Percentiles rank a stretch among this genome's conserved stretches.
phyloP scores from a whole-genome alignment of 2,113 vertebrate genomes.

The Eonycteris spelaea region DNA sequence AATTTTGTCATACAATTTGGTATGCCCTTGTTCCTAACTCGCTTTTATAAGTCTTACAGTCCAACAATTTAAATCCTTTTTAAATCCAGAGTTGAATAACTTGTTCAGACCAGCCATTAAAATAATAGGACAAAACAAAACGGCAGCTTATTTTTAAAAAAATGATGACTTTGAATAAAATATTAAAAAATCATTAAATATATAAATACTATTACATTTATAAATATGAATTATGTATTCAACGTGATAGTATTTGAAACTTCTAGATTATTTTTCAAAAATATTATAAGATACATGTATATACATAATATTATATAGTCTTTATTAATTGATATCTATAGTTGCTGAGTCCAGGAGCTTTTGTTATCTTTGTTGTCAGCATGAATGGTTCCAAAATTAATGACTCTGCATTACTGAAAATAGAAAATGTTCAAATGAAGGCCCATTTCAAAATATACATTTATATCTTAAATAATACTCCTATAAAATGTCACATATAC shows the following conservation, averaged over 20 bases:
- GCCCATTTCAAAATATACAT: background rate
- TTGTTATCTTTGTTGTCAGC: constrained; percentile 14
- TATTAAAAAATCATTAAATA: constrained; percentile 45
- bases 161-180: background rate
- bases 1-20: background rate
- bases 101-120: background rate
- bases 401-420: constrained; percentile 57
- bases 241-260: background rate
- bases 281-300: background rate
- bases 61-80: background rate
- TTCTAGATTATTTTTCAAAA: background rate
- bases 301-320: background rate
- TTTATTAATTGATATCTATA: constrained; percentile 47
- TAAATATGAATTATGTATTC: background rate
- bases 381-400: constrained; percentile 45
- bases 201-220: constrained; percentile 26
- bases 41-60: background rate
- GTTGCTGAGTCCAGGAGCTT: constrained; percentile 61
- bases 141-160: constrained; percentile 33
- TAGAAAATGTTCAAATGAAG: constrained; percentile 43
- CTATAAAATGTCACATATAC: background rate
- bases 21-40: constrained; percentile 21
- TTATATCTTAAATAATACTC: constrained; percentile 23
- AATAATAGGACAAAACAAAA: constrained; percentile 52
- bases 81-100: background rate